Evolutionary conservation across 2,888 invertebrate species (phyloP).

Genomic region (Meandrusa payeni): DNA sequence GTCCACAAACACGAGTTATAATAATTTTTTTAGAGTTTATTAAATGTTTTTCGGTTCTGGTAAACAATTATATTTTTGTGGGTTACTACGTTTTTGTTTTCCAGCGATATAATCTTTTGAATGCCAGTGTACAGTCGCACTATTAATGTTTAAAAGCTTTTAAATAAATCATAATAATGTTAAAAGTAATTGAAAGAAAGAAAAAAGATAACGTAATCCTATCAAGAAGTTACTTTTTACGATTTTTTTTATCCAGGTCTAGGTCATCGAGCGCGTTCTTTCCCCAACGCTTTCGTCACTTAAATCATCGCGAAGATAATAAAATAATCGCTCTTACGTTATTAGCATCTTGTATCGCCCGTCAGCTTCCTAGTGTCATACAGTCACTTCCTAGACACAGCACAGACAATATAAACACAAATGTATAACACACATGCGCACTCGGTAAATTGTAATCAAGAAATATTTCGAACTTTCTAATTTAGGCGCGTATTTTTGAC

Average conservation of each 20-base stretch:
- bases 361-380: constrained; percentile 62
- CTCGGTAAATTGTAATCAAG: constrained; percentile 30
- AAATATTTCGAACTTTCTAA: constrained; percentile 60
- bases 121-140: too few relatives aligned
- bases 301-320: neutral
- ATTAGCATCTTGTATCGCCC: constrained; percentile 62
- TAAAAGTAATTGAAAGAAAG: too few relatives aligned
- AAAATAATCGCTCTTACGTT: constrained; percentile 53
- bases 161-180: too few relatives aligned
- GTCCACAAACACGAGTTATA: too few relatives aligned
- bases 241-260: constrained; percentile 5
- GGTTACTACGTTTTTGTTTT: too few relatives aligned
- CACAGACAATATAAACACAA: constrained; percentile 43
- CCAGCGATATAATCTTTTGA: too few relatives aligned
- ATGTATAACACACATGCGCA: constrained; percentile 44
- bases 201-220: too few relatives aligned
- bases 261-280: neutral
- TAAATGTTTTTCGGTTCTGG: too few relatives aligned
- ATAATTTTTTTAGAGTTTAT: too few relatives aligned
- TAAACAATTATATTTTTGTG: too few relatives aligned
- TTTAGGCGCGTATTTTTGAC: constrained; percentile 47
- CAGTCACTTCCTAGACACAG: constrained; percentile 63
- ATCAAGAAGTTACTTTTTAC: constrained; percentile 2
- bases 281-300: neutral
- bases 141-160: too few relatives aligned